Evolutionary conservation across 2,797 vertebrate species (phyloP).

Genomic region (Psittacula echo): DNA sequence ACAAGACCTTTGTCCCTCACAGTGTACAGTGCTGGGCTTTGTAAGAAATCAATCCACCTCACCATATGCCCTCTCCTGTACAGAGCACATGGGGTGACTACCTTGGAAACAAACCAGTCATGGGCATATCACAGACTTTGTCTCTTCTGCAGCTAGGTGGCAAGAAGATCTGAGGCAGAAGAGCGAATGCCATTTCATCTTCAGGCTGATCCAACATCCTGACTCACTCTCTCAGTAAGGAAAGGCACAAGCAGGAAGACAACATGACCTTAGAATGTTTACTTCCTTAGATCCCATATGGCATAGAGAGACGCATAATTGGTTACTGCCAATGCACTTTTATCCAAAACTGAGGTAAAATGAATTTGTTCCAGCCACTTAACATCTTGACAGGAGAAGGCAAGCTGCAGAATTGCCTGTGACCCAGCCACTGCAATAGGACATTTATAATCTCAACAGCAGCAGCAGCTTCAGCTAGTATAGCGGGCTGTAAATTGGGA

Average conservation of each 20-base stretch:
- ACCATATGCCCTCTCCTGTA: background rate
- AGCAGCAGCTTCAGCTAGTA: background rate
- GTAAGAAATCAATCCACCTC: background rate
- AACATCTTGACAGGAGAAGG: background rate
- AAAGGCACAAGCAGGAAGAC: background rate
- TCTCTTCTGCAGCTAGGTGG: background rate
- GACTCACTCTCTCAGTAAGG: background rate
- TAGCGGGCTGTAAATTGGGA: background rate
- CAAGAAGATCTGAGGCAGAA: background rate
- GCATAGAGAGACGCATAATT: background rate
- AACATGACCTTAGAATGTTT: background rate
- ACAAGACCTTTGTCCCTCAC: background rate
- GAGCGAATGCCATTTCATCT: background rate
- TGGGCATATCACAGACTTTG: background rate
- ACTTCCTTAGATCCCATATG: background rate
- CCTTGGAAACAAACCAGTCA: background rate
- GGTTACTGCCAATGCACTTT: background rate
- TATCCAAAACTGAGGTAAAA: background rate
- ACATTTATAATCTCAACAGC: background rate
- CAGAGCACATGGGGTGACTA: background rate
- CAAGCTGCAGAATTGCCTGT: background rate
- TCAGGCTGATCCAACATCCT: background rate
- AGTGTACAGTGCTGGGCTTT: background rate
- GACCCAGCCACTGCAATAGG: background rate
- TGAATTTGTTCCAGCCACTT: background rate